Percentiles rank a stretch among this genome's conserved stretches.
phyloP scores from a whole-genome alignment of 2,888 invertebrate genomes.

The Zaprionus lineosus region DNA sequence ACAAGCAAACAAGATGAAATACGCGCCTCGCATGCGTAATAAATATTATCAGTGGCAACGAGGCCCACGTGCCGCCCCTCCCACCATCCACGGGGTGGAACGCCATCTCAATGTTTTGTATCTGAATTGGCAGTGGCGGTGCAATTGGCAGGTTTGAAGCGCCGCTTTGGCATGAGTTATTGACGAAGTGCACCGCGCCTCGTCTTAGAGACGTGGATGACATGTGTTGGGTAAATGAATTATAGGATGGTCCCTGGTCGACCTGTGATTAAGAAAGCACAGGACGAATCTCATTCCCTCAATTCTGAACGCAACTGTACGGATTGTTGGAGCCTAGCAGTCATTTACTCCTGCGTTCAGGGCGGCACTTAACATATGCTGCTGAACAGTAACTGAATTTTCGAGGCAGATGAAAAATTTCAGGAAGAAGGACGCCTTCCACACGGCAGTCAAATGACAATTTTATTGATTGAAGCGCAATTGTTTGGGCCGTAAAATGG shows the following conservation, averaged over 20 bases:
- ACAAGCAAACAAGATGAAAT: conserved; percentile 78
- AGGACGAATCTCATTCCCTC: too few species aligned
- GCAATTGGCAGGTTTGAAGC: conserved; percentile 36
- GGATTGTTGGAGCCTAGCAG: too few species aligned
- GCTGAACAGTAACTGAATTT: too few species aligned
- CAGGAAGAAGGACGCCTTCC: background rate
- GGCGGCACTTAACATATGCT: too few species aligned
- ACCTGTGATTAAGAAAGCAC: too few species aligned
- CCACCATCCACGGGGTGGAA: background rate
- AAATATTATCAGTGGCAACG: conserved; percentile 62
- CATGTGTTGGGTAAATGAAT: too few species aligned
- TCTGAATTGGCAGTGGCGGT: conserved; percentile 35
- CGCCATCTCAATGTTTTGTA: conserved; percentile 17
- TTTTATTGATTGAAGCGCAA: conserved; percentile 45
- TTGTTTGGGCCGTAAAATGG: conserved; percentile 41
- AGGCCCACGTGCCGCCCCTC: conserved; percentile 10
- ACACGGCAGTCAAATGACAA: background rate
- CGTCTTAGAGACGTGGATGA: too few species aligned
- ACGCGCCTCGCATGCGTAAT: conserved; percentile 75
- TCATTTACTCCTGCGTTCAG: too few species aligned
- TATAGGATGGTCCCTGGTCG: too few species aligned
- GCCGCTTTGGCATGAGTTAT: background rate
- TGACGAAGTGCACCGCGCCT: too few species aligned
- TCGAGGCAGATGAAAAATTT: conserved; percentile 2
- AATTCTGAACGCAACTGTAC: too few species aligned